Evolutionary conservation across 1,140 invertebrate species (phyloP).

Genomic region (Zaprionus ghesquierei): DNA sequence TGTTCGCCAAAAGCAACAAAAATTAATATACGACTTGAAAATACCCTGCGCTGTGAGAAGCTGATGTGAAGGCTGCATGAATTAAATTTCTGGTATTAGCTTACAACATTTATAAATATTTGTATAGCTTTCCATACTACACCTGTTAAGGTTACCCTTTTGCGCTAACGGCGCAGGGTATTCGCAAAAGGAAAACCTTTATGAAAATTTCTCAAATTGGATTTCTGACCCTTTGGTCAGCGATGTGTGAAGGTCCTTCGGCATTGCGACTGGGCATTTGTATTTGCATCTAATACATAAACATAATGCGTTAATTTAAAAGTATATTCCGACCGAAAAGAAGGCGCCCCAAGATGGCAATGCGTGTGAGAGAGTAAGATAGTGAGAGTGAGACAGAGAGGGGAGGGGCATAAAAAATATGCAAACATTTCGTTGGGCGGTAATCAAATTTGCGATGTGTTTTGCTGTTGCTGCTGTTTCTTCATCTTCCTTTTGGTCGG

Average conservation of each 20-base stretch:
- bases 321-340: constrained; percentile 41
- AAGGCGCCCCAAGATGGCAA: constrained; percentile 30
- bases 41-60: not conserved
- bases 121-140: not conserved
- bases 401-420: constrained; percentile 49
- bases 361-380: not conserved
- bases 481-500: constrained; percentile 16
- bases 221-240: constrained; percentile 78
- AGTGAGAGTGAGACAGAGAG: not conserved
- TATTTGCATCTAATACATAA: constrained; percentile 81
- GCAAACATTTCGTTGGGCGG: constrained; percentile 65
- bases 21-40: not conserved
- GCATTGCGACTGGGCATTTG: constrained; percentile 48
- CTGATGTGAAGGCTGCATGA: too few species aligned
- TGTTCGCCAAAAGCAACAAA: not conserved
- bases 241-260: constrained; percentile 79
- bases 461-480: constrained; percentile 33
- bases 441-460: constrained; percentile 78
- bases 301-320: constrained; percentile 81
- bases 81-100: not conserved
- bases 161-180: not conserved
- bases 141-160: not conserved
- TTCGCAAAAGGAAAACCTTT: constrained; percentile 13
- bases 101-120: not conserved
- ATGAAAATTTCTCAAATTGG: constrained; percentile 67